Evolutionary conservation across 1,140 invertebrate genomes (phyloP).

Genomic region (Octopus bimaculoides): DNA sequence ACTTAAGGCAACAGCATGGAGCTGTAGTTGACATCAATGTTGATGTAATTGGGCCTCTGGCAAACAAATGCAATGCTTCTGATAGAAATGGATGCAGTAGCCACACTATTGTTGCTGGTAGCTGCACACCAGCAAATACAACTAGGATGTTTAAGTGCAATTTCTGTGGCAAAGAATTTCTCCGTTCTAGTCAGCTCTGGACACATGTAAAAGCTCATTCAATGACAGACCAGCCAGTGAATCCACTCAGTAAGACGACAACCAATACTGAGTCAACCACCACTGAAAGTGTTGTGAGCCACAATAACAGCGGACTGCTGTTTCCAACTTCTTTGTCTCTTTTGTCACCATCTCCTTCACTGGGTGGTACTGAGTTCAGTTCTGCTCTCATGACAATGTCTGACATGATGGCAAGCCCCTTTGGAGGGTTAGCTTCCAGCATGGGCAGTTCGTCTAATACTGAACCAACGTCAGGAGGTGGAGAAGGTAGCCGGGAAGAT

Average conservation of each 20-base stretch:
- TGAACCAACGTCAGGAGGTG: background rate
- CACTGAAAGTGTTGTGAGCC: background rate
- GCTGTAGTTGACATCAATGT: background rate
- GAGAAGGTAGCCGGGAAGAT: background rate
- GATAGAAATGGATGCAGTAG: background rate
- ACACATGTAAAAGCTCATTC: background rate
- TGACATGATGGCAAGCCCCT: background rate
- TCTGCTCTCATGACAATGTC: constrained; percentile 3
- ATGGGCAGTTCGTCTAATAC: background rate
- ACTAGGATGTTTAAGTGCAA: background rate
- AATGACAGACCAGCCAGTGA: background rate
- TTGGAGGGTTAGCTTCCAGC: background rate
- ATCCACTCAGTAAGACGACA: background rate
- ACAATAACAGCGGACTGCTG: background rate
- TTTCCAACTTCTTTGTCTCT: background rate
- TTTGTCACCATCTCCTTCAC: background rate
- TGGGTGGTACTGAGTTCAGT: background rate
- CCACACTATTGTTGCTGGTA: background rate
- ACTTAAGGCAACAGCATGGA: constrained; percentile 50
- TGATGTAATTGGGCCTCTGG: background rate
- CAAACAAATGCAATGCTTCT: background rate
- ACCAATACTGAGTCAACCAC: background rate
- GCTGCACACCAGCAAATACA: background rate
- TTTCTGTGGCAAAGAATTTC: background rate
- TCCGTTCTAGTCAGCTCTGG: background rate